Conservation (phyloP, 2,797 vertebrate genomes). For the Sciurus vulgaris region DNA sequence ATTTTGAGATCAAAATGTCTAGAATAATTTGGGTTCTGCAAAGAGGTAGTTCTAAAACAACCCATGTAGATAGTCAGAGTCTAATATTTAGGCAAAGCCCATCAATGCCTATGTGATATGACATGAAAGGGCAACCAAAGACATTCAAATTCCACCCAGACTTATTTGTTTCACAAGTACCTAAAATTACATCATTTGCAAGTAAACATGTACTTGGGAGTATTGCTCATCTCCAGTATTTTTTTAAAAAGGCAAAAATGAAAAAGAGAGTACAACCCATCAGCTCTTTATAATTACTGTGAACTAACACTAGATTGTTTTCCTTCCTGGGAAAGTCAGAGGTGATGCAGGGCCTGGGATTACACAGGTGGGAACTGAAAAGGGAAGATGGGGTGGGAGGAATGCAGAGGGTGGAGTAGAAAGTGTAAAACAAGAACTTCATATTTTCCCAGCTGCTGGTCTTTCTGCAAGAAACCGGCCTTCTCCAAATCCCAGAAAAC, state of each 20-base stretch:
- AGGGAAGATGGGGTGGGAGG: background rate
- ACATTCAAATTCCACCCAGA: background rate
- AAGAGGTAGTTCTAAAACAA: slow-evolving; percentile 6
- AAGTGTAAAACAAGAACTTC: background rate
- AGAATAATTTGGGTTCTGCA: slow-evolving; percentile 24
- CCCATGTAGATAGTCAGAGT: background rate
- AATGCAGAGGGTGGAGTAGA: background rate
- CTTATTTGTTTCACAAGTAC: background rate
- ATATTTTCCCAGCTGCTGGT: background rate
- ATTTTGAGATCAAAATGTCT: slow-evolving; percentile 67
- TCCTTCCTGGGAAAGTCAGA: slow-evolving; percentile 2
- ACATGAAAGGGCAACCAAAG: background rate
- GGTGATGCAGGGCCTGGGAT: background rate
- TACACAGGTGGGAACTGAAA: slow-evolving; percentile 41
- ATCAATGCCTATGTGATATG: background rate
- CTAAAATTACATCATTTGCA: slow-evolving; percentile 26
- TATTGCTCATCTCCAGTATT: slow-evolving; percentile 16
- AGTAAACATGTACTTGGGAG: background rate
- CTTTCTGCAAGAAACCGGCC: background rate
- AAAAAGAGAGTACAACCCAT: background rate
- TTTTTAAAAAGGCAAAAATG: slow-evolving; percentile 50
- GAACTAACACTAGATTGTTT: slow-evolving; percentile 40
- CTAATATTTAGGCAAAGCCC: background rate
- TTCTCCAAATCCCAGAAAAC: background rate
- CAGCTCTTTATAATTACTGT: slow-evolving; percentile 38